A percentile compares a stretch with the other conserved stretches of the same genome.
Conservation (phyloP, 1,140 invertebrate species). For the Pissodes strobi region DNA sequence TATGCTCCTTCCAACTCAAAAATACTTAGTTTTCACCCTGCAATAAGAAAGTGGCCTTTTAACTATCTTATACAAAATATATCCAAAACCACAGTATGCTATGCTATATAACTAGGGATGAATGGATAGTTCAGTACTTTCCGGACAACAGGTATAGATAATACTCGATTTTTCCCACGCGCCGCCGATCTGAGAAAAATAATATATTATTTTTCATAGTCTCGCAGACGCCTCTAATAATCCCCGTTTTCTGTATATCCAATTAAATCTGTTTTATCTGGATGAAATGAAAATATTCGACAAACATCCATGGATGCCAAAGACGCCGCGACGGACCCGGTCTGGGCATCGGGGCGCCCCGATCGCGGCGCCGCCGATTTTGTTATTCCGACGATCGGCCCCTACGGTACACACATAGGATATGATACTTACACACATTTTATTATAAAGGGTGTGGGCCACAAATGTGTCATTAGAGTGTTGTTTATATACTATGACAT, state of each 20-base stretch:
- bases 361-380: conserved; percentile 17
- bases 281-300: conserved; percentile 25
- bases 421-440: conserved; percentile 15
- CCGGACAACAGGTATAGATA: no score
- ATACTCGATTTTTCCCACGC: no score
- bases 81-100: no score
- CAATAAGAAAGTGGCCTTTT: no score
- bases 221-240: conserved; percentile 16
- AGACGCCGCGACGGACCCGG: conserved; percentile 16
- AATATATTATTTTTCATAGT: conserved; percentile 11
- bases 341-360: conserved; percentile 3
- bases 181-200: conserved; percentile 5
- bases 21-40: no score
- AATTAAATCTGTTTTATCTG: conserved; percentile 24
- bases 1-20: no score
- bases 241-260: conserved; percentile 16
- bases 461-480: no score
- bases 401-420: conserved; percentile 12
- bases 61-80: no score
- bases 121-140: no score
- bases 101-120: no score
- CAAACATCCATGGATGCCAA: conserved; percentile 21
- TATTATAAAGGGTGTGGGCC: no score
- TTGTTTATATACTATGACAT: no score
- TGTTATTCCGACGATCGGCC: conserved; percentile 13